These are phyloP conservation scores for Drosophila melanogaster DNA, from an alignment of 1,140 invertebrate species.

Conservation along the genomic window DNA sequence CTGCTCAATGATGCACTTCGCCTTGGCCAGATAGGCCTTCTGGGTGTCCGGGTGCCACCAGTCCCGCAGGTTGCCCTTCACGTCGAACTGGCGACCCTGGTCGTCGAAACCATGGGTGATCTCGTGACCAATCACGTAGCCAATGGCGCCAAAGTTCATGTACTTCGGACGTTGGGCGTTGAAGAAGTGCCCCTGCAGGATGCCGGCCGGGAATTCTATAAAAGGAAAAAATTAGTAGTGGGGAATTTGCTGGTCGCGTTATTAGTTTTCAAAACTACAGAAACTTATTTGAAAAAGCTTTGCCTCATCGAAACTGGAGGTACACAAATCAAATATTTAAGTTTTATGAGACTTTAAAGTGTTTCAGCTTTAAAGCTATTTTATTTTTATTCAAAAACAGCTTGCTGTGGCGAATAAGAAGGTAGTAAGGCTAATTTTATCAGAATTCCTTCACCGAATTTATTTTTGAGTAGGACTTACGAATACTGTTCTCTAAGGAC, in stretches of 20 bases:
- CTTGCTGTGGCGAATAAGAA: no score
- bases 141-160: conserved; percentile 96
- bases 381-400: no score
- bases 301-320: no score
- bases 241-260: no score
- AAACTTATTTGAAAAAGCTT: no score
- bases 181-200: conserved; percentile 95
- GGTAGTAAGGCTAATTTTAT: no score
- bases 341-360: no score
- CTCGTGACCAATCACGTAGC: conserved; percentile 96
- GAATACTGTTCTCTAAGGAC: conserved; percentile 93
- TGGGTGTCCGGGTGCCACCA: conserved; percentile 94
- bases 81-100: conserved; percentile 95
- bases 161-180: conserved; percentile 92
- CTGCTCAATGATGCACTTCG: conserved; percentile 94
- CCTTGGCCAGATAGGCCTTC: conserved; percentile 90
- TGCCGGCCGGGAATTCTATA: conserved; percentile 94
- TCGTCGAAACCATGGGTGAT: conserved; percentile 98
- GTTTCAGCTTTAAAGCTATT: no score
- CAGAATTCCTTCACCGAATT: no score
- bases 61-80: conserved; percentile 92
- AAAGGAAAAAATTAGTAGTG: background rate
- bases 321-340: no score
- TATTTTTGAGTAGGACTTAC: conserved; percentile 85
- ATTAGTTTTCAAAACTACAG: no score